These are phyloP conservation scores for Charadrius vociferus DNA, from an alignment of 2,113 vertebrate genomes.

Conservation along the genomic window DNA sequence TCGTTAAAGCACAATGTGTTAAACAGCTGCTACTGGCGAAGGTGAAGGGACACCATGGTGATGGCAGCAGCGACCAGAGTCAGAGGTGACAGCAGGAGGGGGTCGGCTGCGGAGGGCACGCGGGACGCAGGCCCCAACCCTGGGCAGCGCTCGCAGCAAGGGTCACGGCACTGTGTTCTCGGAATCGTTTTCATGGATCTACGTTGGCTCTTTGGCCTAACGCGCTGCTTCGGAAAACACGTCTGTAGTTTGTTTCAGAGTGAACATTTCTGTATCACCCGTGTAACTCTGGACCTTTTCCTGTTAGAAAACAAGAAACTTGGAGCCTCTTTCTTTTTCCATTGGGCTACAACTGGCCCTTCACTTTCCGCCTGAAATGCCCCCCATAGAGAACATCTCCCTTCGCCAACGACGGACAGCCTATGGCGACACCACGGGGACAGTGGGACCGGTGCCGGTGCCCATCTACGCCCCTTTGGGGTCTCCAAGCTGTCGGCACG, in stretches of 20 bases:
- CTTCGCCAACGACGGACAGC: background rate
- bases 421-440: fast-evolving
- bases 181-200: background rate
- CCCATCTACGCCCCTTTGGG: too few relatives aligned
- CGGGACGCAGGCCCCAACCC: conserved; percentile 53
- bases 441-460: background rate
- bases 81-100: conserved; percentile 59
- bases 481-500: too few relatives aligned
- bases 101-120: conserved; percentile 74
- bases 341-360: background rate
- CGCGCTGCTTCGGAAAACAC: background rate
- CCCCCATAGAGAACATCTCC: background rate
- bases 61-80: conserved; percentile 35
- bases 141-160: conserved; percentile 38
- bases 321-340: background rate
- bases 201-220: background rate
- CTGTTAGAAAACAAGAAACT: background rate
- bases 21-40: conserved; percentile 73
- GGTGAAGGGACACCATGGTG: conserved; percentile 71
- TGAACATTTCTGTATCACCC: background rate
- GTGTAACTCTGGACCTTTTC: background rate
- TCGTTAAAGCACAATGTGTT: conserved; percentile 38
- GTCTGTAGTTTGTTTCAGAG: background rate
- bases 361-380: too few relatives aligned
- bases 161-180: background rate